These are phyloP conservation scores for Meteorus sp. DNA, from an alignment of 1,140 invertebrate genomes.

Conservation along the genomic window DNA sequence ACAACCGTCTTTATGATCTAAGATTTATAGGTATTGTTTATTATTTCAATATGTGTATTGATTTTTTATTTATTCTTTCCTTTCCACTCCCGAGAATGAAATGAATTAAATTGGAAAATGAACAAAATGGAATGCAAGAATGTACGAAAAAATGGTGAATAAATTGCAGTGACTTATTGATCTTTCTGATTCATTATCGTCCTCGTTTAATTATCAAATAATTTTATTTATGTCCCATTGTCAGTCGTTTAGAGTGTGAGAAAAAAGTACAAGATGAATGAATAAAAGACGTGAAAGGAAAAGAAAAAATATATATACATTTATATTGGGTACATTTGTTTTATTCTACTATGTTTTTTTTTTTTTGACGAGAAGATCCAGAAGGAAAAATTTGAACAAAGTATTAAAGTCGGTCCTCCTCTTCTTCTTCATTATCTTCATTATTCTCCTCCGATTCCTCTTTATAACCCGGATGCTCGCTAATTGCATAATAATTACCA, in stretches of 20 bases:
- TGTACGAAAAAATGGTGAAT: no score
- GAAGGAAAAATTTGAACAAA: no score
- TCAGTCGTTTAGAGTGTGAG: not conserved
- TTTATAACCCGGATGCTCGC: conserved; percentile 89
- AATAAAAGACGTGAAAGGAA: conserved; percentile 1
- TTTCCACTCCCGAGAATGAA: not conserved
- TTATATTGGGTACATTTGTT: no score
- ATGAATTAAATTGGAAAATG: conserved; percentile 1
- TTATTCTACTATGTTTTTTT: no score
- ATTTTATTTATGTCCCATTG: not conserved
- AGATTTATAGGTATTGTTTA: conserved; percentile 43
- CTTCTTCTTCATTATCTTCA: conserved; percentile 79
- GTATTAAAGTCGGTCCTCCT: conserved; percentile 76
- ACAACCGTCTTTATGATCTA: conserved; percentile 54
- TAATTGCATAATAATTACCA: conserved; percentile 93
- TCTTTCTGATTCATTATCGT: no score
- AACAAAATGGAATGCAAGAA: no score
- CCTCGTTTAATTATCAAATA: no score
- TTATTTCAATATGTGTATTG: conserved; percentile 36
- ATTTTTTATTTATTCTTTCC: conserved; percentile 14
- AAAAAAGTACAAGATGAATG: not conserved
- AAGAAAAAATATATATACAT: no score
- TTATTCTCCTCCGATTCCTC: conserved; percentile 81
- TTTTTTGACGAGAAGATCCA: no score
- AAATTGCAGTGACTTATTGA: no score